Evolutionary conservation across 2,113 vertebrate species (phyloP).

Genomic region (Chroicocephalus ridibundus): DNA sequence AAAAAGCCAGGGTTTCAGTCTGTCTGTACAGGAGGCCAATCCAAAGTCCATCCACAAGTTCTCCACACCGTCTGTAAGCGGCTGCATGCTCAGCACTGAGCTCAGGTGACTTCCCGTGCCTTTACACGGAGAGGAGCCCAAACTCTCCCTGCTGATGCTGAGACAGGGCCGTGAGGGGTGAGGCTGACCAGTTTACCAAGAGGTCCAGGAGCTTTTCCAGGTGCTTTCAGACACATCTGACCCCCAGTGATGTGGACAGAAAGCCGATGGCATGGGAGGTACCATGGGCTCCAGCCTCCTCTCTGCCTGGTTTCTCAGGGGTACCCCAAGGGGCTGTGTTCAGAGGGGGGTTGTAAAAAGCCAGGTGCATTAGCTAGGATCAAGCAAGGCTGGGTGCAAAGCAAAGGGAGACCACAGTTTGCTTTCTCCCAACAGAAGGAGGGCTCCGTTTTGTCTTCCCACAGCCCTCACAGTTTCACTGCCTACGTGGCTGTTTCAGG

Average conservation of each 20-base stretch:
- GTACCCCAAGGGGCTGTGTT: not conserved
- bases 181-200: not conserved
- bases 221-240: not conserved
- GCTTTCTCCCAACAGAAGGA: not conserved
- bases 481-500: fast-evolving
- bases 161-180: not conserved
- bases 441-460: not conserved
- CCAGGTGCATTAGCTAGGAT: not conserved
- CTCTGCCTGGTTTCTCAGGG: not conserved
- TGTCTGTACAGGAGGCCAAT: not conserved
- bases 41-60: not conserved
- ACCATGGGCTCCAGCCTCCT: not conserved
- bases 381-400: not conserved
- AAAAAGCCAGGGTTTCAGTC: not conserved
- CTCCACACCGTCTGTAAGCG: not conserved
- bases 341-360: not conserved
- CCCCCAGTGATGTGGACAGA: not conserved
- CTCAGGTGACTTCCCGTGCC: not conserved
- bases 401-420: not conserved
- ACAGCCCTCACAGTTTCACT: not conserved
- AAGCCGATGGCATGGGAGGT: not conserved
- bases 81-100: not conserved
- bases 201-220: not conserved
- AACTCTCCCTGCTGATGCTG: not conserved
- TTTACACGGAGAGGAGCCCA: not conserved